These are phyloP conservation scores for Labeo calbasu DNA, from an alignment of 2,797 vertebrate genomes.

Conservation along the genomic window DNA sequence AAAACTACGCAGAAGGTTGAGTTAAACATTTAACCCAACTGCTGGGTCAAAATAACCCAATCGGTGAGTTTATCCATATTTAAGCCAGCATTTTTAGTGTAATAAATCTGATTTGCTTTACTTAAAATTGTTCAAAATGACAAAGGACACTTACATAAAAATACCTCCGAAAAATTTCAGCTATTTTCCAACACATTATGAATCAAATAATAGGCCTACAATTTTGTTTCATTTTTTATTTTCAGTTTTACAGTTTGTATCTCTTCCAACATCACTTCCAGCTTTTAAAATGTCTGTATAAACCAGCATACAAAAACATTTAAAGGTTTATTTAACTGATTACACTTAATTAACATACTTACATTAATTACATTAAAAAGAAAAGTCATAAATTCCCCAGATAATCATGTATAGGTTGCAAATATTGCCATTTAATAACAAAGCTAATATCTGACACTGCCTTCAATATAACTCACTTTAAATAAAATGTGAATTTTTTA, in stretches of 20 bases:
- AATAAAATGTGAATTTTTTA: neutral
- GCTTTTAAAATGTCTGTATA: neutral
- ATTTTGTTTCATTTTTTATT: neutral
- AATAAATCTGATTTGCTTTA: neutral
- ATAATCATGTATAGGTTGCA: neutral
- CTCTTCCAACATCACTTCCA: neutral
- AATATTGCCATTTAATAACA: neutral
- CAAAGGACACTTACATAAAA: neutral
- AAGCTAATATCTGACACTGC: neutral
- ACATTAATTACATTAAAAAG: too few species aligned
- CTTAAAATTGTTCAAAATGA: neutral
- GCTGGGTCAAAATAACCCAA: too few species aligned
- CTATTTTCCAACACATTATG: neutral
- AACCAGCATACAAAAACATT: neutral
- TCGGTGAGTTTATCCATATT: too few species aligned
- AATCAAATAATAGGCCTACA: too few species aligned
- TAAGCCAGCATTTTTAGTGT: too few species aligned
- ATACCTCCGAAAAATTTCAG: neutral
- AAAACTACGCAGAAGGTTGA: too few species aligned
- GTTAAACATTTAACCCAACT: too few species aligned
- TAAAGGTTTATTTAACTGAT: neutral
- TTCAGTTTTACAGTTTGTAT: too few species aligned
- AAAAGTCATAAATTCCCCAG: neutral
- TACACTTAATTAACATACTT: neutral
- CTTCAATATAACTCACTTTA: neutral